Evolutionary conservation across 2,888 invertebrate species (phyloP), one percentile per base, ranked within the genome.

Genomic region (Adelphocoris suturalis): DNA sequence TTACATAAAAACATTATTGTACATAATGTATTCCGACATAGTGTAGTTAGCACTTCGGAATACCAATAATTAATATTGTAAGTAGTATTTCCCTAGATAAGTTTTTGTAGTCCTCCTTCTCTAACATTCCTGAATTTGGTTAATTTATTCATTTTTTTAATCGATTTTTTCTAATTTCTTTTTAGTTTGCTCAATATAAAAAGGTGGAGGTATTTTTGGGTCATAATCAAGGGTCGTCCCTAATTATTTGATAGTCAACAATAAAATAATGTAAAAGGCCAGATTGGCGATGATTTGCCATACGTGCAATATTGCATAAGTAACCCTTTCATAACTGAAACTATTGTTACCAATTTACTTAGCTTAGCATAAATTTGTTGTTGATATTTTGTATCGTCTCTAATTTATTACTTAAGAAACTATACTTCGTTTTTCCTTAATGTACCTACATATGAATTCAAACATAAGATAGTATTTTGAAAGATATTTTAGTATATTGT

Each of bases 261-360:
- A 37, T 47, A 48, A 46, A 55, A 27, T 55, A 13, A 46, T 4
- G 0, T 55, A 86, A 75, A 86, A 88, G 55, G 88, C 88, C 88
- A 88, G 9, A 78, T 88, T 88, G 88, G 88, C 88, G 52, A 1
- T 76, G 28, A n/a, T 55, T 46, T 80, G 88, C 88, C 88, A 88
- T 88, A 88, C 28, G 76, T 78, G 78, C 52, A 76, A 52, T 78
- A 80, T 78, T 86, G 86, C 86, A 76, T 86, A 48, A 48, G 16
- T 19, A 85, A 68, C 48, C 78, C 61, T 76, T 28, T 52, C 52
- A 80, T 80, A 48, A 52, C 27, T 82, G 89, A 81, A 89, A 89
- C 89, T 81, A 47, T 89, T 89, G 89, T 89, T 89, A 89, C 89
- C 89, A 89, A 84, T 80, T 78, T 78, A 16, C n/a, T 2, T 57